phyloP scores from a whole-genome alignment of 2,797 vertebrate genomes.

The Pachyuromys duprasi region DNA sequence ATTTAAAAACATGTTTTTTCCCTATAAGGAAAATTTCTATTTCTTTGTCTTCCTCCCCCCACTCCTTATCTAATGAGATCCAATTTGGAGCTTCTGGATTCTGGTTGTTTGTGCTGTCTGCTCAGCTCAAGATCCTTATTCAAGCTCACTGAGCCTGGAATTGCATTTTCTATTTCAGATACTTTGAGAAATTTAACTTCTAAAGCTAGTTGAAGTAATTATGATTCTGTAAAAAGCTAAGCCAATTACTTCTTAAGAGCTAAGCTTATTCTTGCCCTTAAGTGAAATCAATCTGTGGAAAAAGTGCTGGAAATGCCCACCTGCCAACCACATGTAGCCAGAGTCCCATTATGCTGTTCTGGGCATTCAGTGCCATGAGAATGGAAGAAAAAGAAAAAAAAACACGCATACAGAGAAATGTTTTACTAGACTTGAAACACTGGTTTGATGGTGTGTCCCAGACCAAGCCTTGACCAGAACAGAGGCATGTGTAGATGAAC shows the following conservation, averaged over 20 bases:
- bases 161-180: conserved; percentile 63
- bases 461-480: neutral
- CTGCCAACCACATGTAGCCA: conserved; percentile 30
- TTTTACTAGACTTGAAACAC: conserved; percentile 58
- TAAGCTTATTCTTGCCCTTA: conserved; percentile 68
- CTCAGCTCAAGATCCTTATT: conserved; percentile 20
- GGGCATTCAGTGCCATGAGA: neutral
- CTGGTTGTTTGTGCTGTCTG: conserved; percentile 11
- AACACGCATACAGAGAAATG: neutral
- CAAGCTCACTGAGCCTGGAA: conserved; percentile 37
- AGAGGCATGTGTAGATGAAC: neutral
- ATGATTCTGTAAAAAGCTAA: conserved; percentile 68
- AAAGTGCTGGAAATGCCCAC: conserved; percentile 69
- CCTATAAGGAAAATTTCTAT: neutral
- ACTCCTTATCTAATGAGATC: neutral
- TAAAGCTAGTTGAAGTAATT: conserved; percentile 74
- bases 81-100: conserved; percentile 25
- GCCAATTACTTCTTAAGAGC: conserved; percentile 69
- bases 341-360: conserved; percentile 40
- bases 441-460: neutral
- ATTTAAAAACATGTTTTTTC: neutral
- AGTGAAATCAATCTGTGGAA: conserved; percentile 63
- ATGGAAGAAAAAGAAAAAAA: neutral
- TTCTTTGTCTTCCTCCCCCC: neutral
- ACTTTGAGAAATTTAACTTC: conserved; percentile 71